These are phyloP conservation scores for Dinomys branickii DNA, from an alignment of 2,113 vertebrate genomes.

Conservation along the genomic window DNA sequence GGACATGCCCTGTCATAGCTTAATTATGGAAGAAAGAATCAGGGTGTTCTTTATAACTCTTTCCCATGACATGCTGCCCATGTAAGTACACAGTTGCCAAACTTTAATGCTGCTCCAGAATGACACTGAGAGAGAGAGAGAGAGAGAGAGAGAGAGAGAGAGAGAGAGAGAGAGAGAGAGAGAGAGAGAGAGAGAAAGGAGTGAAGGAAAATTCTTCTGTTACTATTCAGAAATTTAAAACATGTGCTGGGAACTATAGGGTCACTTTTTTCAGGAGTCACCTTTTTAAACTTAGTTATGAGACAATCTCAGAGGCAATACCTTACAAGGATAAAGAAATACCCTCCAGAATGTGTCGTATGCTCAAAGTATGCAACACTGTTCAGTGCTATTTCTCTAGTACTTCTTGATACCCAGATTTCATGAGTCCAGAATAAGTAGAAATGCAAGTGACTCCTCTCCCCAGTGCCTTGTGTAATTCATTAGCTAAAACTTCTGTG, in stretches of 20 bases:
- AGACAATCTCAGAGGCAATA: background rate
- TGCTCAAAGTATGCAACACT: background rate
- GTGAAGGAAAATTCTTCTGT: background rate
- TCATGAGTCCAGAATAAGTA: background rate
- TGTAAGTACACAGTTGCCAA: background rate
- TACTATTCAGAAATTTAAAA: background rate
- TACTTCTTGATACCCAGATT: background rate
- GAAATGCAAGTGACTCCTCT: background rate
- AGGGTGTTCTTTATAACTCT: background rate
- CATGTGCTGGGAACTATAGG: background rate
- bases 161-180: no score
- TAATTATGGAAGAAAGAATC: background rate
- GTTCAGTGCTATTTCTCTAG: background rate
- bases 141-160: no score
- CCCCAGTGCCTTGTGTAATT: background rate
- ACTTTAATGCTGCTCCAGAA: no score
- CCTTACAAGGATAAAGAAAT: background rate
- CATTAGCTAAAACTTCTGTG: background rate
- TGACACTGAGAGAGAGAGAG: background rate
- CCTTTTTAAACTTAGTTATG: background rate
- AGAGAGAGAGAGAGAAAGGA: background rate
- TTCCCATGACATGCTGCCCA: background rate
- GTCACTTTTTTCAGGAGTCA: background rate
- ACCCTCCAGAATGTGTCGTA: background rate
- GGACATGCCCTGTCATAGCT: background rate